Conservation (phyloP, 2,888 invertebrate species). For the Cerceris ruficornis region DNA sequence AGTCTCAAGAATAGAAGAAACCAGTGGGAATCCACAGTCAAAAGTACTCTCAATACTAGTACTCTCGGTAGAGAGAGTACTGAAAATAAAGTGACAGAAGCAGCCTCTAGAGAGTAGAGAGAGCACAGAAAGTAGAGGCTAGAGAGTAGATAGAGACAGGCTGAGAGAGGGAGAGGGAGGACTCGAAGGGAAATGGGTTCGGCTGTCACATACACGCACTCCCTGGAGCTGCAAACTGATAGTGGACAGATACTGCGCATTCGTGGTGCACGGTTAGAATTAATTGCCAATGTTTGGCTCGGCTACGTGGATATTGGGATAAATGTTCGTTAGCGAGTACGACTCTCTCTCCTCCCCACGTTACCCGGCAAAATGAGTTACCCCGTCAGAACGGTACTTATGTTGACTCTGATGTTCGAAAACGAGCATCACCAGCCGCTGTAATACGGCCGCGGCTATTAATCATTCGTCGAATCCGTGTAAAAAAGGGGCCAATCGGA, state of each 20-base stretch:
- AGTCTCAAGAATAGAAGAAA: no score
- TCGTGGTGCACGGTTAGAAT: constrained; percentile 72
- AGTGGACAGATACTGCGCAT: constrained; percentile 73
- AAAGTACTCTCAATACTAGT: no score
- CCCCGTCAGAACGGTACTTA: constrained; percentile 65
- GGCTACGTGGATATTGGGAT: constrained; percentile 69
- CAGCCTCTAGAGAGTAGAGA: not conserved
- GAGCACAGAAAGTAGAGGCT: not conserved
- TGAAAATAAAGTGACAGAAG: constrained; percentile 17
- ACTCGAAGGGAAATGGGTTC: constrained; percentile 65
- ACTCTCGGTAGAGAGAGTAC: no score
- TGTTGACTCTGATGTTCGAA: constrained; percentile 56
- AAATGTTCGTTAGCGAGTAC: constrained; percentile 72
- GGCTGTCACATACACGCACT: constrained; percentile 75
- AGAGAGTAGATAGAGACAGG: constrained; percentile 15
- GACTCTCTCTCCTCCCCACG: constrained; percentile 38
- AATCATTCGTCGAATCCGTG: constrained; percentile 46
- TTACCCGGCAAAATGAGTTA: constrained; percentile 58
- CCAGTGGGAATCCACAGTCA: no score
- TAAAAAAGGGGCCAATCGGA: constrained; percentile 47
- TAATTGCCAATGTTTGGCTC: constrained; percentile 77
- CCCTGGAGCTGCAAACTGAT: constrained; percentile 73
- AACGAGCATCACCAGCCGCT: constrained; percentile 58
- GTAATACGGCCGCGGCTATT: constrained; percentile 57
- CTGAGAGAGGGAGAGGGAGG: constrained; percentile 18